phyloP scores from a whole-genome alignment of 2,797 vertebrate species.

The Sebastiscus tertius region DNA sequence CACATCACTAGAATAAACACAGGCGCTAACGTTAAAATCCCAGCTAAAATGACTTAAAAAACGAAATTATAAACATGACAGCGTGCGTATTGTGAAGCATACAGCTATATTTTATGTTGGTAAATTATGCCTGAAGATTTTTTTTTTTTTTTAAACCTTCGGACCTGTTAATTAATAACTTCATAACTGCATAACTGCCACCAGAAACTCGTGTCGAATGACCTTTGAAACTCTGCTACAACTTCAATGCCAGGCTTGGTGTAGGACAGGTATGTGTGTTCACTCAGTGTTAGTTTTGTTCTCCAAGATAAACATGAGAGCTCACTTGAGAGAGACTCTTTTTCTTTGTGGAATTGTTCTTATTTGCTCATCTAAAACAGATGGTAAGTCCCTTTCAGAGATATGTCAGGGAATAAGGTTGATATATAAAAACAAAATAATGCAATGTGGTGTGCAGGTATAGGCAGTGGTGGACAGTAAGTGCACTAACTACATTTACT shows the following conservation, averaged over 20 bases:
- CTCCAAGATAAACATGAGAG: conserved; percentile 20
- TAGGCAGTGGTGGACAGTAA: neutral
- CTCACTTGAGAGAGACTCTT: neutral
- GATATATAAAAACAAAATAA: neutral
- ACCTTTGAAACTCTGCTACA: conserved; percentile 48
- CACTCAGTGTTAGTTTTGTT: neutral
- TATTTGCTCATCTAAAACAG: conserved; percentile 2
- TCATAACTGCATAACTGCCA: neutral
- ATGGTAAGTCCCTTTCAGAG: conserved; percentile 39
- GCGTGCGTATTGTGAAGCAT: neutral
- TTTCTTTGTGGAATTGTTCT: conserved; percentile 36
- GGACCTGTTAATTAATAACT: conserved; percentile 23
- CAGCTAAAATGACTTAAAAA: neutral
- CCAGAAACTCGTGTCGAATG: neutral
- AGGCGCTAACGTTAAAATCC: neutral
- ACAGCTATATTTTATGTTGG: neutral
- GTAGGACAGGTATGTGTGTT: neutral
- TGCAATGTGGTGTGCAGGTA: neutral
- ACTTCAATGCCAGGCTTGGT: neutral
- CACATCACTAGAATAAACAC: too few relatives aligned
- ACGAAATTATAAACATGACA: neutral
- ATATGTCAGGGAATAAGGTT: neutral
- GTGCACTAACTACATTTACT: neutral
- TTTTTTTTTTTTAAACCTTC: neutral
- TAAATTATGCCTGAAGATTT: rapidly evolving